Evolutionary conservation across 2,113 vertebrate genomes (phyloP).

Genomic region (Talpa occidentalis): DNA sequence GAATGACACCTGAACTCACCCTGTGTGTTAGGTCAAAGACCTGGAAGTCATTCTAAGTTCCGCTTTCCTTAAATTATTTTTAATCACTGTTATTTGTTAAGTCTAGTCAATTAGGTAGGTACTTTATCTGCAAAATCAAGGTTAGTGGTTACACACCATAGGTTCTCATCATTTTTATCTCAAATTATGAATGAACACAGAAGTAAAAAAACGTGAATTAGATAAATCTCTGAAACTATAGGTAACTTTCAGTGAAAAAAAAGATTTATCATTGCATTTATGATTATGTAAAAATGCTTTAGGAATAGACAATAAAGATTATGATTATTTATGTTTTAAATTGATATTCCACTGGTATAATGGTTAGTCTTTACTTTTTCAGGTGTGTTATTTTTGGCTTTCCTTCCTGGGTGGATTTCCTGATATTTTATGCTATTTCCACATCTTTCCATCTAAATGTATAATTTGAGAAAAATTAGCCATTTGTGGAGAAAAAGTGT

Average conservation of each 20-base stretch:
- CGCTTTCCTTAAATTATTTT: background rate
- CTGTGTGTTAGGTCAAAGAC: background rate
- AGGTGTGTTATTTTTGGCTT: constrained; percentile 85
- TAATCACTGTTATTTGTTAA: background rate
- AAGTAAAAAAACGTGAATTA: background rate
- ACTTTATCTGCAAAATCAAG: background rate
- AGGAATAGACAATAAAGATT: constrained; percentile 18
- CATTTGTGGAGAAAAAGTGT: constrained; percentile 57
- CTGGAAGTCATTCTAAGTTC: background rate
- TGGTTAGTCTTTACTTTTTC: constrained; percentile 50
- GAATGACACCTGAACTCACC: background rate
- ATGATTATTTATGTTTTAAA: constrained; percentile 65
- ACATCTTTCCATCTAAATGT: constrained; percentile 72
- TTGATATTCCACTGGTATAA: constrained; percentile 67
- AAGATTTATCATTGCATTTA: background rate
- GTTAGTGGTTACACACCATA: background rate
- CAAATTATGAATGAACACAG: background rate
- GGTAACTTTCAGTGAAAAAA: background rate
- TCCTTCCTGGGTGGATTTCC: constrained; percentile 79
- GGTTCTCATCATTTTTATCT: background rate
- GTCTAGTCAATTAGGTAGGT: background rate
- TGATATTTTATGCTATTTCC: constrained; percentile 72
- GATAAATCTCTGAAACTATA: background rate
- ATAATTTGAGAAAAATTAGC: constrained; percentile 68
- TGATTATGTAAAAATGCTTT: background rate